phyloP scores from a whole-genome alignment of 2,797 vertebrate species.

The Silurus aristotelis region DNA sequence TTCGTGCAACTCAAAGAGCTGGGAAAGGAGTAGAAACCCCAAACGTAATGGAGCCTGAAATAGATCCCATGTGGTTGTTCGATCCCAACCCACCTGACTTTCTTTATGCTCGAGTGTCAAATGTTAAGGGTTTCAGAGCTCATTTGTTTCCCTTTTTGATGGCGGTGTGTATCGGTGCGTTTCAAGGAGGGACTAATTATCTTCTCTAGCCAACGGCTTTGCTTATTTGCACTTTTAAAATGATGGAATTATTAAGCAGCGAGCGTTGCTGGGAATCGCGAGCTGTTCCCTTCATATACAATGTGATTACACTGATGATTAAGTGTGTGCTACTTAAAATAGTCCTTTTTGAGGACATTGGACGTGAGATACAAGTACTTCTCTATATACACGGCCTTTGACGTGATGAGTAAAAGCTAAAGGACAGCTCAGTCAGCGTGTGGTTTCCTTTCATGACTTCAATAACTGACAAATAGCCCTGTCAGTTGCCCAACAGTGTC shows the following conservation, averaged over 20 bases:
- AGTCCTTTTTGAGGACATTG: background rate
- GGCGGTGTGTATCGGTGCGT: slow-evolving; percentile 31
- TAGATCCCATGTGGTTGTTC: slow-evolving; percentile 50
- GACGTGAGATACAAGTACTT: slow-evolving; percentile 36
- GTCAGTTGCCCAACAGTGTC: slow-evolving; percentile 53
- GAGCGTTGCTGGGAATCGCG: background rate
- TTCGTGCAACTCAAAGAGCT: slow-evolving; percentile 37
- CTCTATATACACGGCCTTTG: slow-evolving; percentile 52
- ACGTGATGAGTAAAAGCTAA: slow-evolving; percentile 57
- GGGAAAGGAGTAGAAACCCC: slow-evolving; percentile 52
- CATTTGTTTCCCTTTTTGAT: slow-evolving; percentile 57
- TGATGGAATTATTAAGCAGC: slow-evolving; percentile 16
- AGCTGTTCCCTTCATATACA: slow-evolving; percentile 4
- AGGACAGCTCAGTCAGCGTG: slow-evolving; percentile 62
- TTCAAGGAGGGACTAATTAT: slow-evolving; percentile 38
- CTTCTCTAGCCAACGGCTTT: slow-evolving; percentile 21
- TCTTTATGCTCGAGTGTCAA: slow-evolving; percentile 47
- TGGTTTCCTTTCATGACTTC: slow-evolving; percentile 63
- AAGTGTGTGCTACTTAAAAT: background rate
- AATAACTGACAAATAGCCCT: slow-evolving; percentile 52
- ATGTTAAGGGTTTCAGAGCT: slow-evolving; percentile 47
- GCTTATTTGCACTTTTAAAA: slow-evolving; percentile 35
- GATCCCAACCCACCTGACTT: slow-evolving; percentile 54
- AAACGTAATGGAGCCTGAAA: slow-evolving; percentile 53
- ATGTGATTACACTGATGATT: slow-evolving; percentile 2